Evolutionary conservation across 2,797 vertebrate genomes (phyloP).

Genomic region (Pithecia hirsuta): DNA sequence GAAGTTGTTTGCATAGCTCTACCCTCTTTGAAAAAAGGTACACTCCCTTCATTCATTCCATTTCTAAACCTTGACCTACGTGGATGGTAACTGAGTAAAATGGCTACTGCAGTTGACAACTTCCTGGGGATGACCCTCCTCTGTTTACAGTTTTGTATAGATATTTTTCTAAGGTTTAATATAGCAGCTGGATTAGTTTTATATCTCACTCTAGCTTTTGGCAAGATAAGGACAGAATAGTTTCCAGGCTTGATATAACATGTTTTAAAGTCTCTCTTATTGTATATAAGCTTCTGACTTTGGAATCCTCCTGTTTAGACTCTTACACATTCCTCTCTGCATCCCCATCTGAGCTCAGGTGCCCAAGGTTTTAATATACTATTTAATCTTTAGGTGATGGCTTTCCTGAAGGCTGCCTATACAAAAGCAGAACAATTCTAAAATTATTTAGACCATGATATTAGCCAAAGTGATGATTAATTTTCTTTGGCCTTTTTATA

Average conservation of each 20-base stretch:
- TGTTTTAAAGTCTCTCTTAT: not conserved
- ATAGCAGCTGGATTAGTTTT: constrained; percentile 18
- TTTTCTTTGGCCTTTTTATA: not conserved
- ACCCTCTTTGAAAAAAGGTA: not conserved
- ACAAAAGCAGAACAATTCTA: not conserved
- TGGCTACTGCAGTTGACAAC: not conserved
- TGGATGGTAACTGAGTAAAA: constrained; percentile 15
- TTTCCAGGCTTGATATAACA: constrained; percentile 10
- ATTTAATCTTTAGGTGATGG: not conserved
- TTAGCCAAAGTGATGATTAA: not conserved
- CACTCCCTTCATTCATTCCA: not conserved
- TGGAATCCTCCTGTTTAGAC: not conserved
- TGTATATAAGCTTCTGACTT: not conserved
- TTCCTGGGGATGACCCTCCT: not conserved
- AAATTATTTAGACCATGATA: constrained; percentile 12
- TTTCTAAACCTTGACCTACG: constrained; percentile 6
- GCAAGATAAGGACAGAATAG: constrained; percentile 39
- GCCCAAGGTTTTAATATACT: not conserved
- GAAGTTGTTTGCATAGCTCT: not conserved
- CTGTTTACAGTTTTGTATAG: constrained; percentile 20
- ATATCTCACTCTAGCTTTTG: constrained; percentile 6
- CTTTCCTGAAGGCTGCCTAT: not conserved
- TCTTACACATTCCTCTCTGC: not conserved
- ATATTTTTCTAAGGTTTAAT: not conserved
- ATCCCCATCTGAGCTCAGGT: not conserved